Percentiles rank a stretch among this genome's conserved stretches.
Conservation (phyloP, 2,797 vertebrate genomes). For the Enteromius thamalakanensis region DNA sequence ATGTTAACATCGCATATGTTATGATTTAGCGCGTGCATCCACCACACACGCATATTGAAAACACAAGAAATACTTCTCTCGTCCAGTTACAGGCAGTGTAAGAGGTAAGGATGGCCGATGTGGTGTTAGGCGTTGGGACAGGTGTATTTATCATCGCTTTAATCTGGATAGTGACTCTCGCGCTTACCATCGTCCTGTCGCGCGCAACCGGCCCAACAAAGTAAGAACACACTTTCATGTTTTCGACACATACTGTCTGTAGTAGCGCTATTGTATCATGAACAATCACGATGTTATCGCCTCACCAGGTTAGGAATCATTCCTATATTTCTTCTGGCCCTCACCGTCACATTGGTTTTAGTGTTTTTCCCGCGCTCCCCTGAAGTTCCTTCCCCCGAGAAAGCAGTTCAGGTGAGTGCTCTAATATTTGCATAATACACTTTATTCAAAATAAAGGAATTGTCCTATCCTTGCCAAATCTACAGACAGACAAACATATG, state of each 20-base stretch:
- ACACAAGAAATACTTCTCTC: neutral
- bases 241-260: neutral
- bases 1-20: neutral
- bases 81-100: neutral
- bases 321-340: constrained; percentile 78
- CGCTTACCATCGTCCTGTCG: constrained; percentile 71
- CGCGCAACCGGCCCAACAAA: constrained; percentile 75
- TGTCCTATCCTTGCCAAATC: neutral
- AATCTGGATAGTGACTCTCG: constrained; percentile 82
- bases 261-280: constrained; percentile 11
- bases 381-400: constrained; percentile 73
- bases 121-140: constrained; percentile 79
- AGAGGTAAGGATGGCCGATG: constrained; percentile 71
- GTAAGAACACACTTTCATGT: constrained; percentile 71
- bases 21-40: neutral
- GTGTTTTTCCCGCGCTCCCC: constrained; percentile 83
- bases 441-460: neutral
- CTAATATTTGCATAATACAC: neutral
- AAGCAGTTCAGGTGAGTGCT: constrained; percentile 79
- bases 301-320: constrained; percentile 77
- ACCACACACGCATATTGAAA: neutral
- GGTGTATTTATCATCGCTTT: constrained; percentile 82
- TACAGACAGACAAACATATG: neutral
- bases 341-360: constrained; percentile 78
- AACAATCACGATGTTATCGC: constrained; percentile 44